Percentiles rank a stretch among this genome's conserved stretches.
Evolutionary conservation across 1,140 invertebrate species (phyloP).

Genomic region (Aphidius gifuensis): DNA sequence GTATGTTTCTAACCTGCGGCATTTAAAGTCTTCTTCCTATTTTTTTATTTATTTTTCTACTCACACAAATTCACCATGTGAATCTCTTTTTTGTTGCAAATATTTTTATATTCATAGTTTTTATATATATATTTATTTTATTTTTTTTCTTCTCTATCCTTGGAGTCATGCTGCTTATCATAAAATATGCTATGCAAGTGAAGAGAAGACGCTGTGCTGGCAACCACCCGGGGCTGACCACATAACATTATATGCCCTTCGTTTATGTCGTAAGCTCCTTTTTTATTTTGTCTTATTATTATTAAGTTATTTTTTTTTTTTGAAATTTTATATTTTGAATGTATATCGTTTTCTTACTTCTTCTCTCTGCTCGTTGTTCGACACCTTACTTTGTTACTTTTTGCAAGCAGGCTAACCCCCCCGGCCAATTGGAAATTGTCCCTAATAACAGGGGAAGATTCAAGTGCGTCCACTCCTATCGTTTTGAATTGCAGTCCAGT

Average conservation of each 20-base stretch:
- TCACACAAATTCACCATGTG: constrained; percentile 1
- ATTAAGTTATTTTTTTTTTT: neutral
- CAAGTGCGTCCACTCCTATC: constrained; percentile 45
- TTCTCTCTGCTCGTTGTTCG: neutral
- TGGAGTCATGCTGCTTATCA: constrained; percentile 48
- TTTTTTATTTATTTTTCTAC: neutral
- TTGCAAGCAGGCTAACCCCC: constrained; percentile 26
- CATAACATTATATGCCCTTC: constrained; percentile 35
- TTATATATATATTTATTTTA: constrained; percentile 4
- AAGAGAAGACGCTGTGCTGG: constrained; percentile 5
- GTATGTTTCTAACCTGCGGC: too few species aligned
- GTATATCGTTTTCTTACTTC: constrained; percentile 13
- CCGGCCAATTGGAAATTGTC: constrained; percentile 54
- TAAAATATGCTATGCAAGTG: constrained; percentile 46
- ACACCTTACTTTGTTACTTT: too few species aligned
- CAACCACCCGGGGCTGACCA: constrained; percentile 35
- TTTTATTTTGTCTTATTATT: constrained; percentile 7
- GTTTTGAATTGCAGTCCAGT: constrained; percentile 27
- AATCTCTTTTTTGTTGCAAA: constrained; percentile 22
- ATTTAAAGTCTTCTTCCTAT: neutral
- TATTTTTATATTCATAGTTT: constrained; percentile 20
- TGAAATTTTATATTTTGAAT: constrained; percentile 9
- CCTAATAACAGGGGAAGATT: constrained; percentile 52
- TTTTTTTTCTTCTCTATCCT: constrained; percentile 5
- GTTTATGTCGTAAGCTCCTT: constrained; percentile 6